A percentile compares a stretch with the other conserved stretches of the same genome.
phyloP scores from a whole-genome alignment of 2,888 invertebrate genomes.

The Ennomos erosarius region DNA sequence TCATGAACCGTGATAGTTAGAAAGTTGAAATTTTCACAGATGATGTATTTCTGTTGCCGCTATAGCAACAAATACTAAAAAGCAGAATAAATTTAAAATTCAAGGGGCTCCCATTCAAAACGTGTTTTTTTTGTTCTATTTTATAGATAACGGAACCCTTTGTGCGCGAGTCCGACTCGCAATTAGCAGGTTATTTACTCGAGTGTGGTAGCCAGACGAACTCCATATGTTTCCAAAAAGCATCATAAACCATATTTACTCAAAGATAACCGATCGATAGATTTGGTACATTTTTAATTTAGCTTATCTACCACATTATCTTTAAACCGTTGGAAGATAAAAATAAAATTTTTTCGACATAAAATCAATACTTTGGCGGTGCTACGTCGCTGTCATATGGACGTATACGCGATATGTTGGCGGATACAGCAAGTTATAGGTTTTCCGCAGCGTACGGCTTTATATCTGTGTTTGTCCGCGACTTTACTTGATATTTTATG shows the following conservation, averaged over 20 bases:
- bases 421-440: slow-evolving; percentile 23
- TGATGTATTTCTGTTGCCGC: too few species aligned
- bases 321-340: slow-evolving; percentile 69
- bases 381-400: slow-evolving; percentile 18
- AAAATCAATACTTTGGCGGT: slow-evolving; percentile 65
- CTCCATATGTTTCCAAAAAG: slow-evolving; percentile 11
- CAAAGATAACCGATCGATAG: slow-evolving; percentile 47
- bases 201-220: too few species aligned
- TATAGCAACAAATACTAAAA: too few species aligned
- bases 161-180: too few species aligned
- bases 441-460: slow-evolving; percentile 15
- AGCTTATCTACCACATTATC: slow-evolving; percentile 67
- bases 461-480: slow-evolving; percentile 4
- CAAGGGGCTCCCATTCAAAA: too few species aligned
- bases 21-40: too few species aligned
- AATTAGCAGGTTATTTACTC: too few species aligned
- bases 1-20: too few species aligned
- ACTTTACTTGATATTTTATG: slow-evolving; percentile 2
- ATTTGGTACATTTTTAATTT: slow-evolving; percentile 75
- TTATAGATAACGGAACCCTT: too few species aligned
- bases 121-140: too few species aligned
- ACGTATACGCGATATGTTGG: slow-evolving; percentile 9
- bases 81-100: too few species aligned
- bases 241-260: slow-evolving; percentile 20
- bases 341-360: slow-evolving; percentile 67